Evolutionary conservation across 2,888 invertebrate species (phyloP), one percentile per base, ranked within the genome.

Genomic region (Lumbricus terrestris): DNA sequence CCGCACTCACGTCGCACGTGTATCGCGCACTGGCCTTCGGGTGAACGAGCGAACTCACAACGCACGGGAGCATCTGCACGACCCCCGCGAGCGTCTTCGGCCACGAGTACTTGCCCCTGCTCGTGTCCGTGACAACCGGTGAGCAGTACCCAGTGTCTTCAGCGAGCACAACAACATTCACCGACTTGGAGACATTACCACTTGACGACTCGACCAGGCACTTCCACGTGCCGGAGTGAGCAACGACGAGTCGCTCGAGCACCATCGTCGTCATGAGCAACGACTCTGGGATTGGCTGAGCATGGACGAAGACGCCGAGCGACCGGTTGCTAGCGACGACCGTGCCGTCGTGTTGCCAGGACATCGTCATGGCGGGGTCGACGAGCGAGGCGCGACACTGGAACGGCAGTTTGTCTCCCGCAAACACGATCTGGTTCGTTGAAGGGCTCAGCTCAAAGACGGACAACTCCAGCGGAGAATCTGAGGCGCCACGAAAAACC

Each of bases 71-170:
- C 33, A 96, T 96, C 1, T 88, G 89, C 35, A 88, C 90, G 33
- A 91, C 91, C 33, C 92, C 91, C 1, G 91, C 89, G 90, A 93
- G 96, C 0, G 97, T 96, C 93, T 96, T 96, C 0, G 98, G 97
- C 98, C 98, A 98, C 0, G 96, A 96, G 94, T 97, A 98, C 88
- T 96, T 95, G 0, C 98, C 98, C 95, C 97, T 97, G 91, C 97
- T 97, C 90, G 95, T 95, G 16, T 96, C 96, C 35, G 96, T 96
- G 93, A 92, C 93, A 20, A 93, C 93, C 37, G 93, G 92, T 23
- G 94, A 93, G 92, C 98, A 98, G 94, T 97, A 97, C 91, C 96
- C 96, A 0, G 97, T 97, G 83, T 96, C 96, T 92, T 97, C 96
- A 0, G 97, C 97, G 90, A 98, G 96, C 15, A 98, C 97, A 91